Percentiles rank a stretch among this genome's conserved stretches.
phyloP scores from a whole-genome alignment of 2,888 invertebrate genomes.

The Phaonia tiefii region DNA sequence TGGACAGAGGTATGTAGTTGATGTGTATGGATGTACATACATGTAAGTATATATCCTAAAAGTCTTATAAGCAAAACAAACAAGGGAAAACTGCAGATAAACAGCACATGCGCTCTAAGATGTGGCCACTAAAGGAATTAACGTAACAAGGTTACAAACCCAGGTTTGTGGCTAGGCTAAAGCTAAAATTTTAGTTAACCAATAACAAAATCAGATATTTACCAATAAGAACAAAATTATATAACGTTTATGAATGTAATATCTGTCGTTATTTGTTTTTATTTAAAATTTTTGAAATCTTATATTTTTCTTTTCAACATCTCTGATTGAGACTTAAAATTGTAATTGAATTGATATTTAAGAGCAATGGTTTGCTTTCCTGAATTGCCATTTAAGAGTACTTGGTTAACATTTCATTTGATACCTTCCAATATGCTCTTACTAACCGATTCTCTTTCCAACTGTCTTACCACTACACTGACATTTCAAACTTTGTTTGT shows the following conservation, averaged over 20 bases:
- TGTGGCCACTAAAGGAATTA: not conserved
- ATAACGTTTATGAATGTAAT: too few species aligned
- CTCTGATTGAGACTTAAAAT: too few species aligned
- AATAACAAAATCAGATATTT: not conserved
- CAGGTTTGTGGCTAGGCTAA: slow-evolving; percentile 44
- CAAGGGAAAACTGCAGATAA: not conserved
- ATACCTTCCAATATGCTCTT: slow-evolving; percentile 9
- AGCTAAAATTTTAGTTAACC: not conserved
- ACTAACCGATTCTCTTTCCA: slow-evolving; percentile 12
- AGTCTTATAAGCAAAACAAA: not conserved
- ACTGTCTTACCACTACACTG: slow-evolving; percentile 69
- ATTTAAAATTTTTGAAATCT: too few species aligned
- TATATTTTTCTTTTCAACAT: too few species aligned
- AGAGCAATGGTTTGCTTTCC: too few species aligned
- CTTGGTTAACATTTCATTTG: not conserved
- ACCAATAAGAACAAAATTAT: not conserved
- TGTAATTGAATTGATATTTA: too few species aligned
- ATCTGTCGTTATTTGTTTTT: too few species aligned
- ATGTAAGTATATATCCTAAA: too few species aligned
- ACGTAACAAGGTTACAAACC: slow-evolving; percentile 18
- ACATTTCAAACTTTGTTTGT: slow-evolving; percentile 43
- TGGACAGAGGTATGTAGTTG: slow-evolving; percentile 30
- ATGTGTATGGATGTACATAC: slow-evolving; percentile 22
- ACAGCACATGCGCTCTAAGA: slow-evolving; percentile 26
- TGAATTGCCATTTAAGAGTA: not conserved